These are phyloP conservation scores for Ormyrus nitidulus DNA, from an alignment of 2,888 invertebrate genomes.

Conservation along the genomic window DNA sequence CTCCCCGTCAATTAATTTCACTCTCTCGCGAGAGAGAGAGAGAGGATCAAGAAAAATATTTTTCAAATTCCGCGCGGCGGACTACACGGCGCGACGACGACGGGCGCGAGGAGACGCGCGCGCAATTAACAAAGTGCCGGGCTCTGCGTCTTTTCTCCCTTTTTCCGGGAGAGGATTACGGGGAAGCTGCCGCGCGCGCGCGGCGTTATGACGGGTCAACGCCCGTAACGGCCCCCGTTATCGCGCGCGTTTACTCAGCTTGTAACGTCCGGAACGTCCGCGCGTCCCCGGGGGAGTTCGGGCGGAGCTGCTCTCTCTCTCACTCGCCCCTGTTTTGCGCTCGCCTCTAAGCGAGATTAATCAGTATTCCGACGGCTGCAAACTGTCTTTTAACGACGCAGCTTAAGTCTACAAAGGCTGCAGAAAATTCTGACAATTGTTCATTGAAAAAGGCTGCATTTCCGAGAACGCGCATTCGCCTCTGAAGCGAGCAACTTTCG, in stretches of 20 bases:
- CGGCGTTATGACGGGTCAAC: constrained; percentile 17
- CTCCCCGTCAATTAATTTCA: no score
- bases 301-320: constrained; percentile 6
- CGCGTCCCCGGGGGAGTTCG: constrained; percentile 1
- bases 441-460: not conserved
- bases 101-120: not conserved
- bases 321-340: not conserved
- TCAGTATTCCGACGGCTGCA: constrained; percentile 18
- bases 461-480: not conserved
- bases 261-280: not conserved
- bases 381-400: no score
- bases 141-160: no score
- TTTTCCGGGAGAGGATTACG: no score
- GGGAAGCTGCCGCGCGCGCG: not conserved
- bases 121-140: not conserved
- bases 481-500: no score
- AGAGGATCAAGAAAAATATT: no score
- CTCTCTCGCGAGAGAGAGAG: no score
- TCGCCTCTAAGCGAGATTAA: constrained; percentile 23
- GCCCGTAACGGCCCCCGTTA: constrained; percentile 8
- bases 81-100: not conserved
- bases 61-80: not conserved
- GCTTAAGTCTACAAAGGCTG: not conserved
- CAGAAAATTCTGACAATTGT: not conserved
- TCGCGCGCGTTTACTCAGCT: constrained; percentile 11